These are phyloP conservation scores for Stegostoma tigrinum DNA, from an alignment of 2,113 vertebrate genomes.

Conservation along the genomic window DNA sequence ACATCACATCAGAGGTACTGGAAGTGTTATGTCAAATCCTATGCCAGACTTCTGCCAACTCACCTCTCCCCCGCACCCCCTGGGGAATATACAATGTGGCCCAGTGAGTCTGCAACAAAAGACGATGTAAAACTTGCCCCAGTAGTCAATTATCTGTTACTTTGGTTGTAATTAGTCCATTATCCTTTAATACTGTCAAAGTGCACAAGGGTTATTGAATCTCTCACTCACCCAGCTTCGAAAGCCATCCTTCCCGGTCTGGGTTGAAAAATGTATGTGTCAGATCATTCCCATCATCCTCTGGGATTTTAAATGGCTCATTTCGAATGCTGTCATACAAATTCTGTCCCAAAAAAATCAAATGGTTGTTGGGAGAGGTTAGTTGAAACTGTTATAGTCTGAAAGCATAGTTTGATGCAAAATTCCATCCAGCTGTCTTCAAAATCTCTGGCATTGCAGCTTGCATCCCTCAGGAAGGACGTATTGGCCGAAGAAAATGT, in stretches of 20 bases:
- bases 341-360: constrained; percentile 51
- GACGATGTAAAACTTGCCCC: too few relatives aligned
- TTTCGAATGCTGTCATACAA: constrained; percentile 88
- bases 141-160: neutral
- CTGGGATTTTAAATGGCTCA: constrained; percentile 88
- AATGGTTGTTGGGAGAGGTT: neutral
- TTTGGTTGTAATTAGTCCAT: too few relatives aligned
- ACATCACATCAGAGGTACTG: too few relatives aligned
- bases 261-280: constrained; percentile 97
- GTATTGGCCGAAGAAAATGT: neutral
- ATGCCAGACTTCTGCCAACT: too few relatives aligned
- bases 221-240: constrained; percentile 75
- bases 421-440: neutral
- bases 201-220: neutral
- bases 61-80: too few relatives aligned
- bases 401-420: neutral
- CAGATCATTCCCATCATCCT: constrained; percentile 87
- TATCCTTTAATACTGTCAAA: neutral
- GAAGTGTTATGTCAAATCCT: too few relatives aligned
- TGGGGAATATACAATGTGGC: too few relatives aligned
- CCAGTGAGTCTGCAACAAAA: too few relatives aligned
- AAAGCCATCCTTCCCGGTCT: constrained; percentile 87
- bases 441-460: neutral
- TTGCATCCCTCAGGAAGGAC: neutral
- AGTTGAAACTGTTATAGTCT: neutral